Conservation (phyloP, 2,888 invertebrate genomes). For the Hyposoter dolosus region DNA sequence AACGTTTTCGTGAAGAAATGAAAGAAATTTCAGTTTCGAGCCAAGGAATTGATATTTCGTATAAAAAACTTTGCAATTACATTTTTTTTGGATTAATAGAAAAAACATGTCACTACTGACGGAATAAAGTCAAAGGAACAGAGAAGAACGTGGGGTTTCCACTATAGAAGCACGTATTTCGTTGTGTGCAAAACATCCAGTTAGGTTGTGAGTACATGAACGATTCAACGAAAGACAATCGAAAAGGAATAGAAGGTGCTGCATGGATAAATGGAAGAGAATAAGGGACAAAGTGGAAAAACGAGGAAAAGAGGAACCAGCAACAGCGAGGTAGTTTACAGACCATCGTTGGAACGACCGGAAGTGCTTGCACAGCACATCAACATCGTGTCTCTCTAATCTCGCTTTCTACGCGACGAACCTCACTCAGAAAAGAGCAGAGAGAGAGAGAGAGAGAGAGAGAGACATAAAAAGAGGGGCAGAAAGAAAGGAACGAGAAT, state of each 20-base stretch:
- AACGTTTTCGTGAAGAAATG: neutral
- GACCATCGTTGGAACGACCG: conserved; percentile 72
- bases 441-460: neutral
- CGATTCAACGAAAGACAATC: neutral
- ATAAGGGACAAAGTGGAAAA: neutral
- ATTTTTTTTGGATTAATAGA: neutral
- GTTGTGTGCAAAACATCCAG: neutral
- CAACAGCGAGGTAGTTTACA: conserved; percentile 5
- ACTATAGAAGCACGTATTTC: neutral
- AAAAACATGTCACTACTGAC: neutral
- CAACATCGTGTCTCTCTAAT: conserved; percentile 68
- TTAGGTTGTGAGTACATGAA: neutral
- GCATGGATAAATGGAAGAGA: neutral
- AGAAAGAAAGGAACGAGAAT: neutral
- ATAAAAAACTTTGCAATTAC: neutral
- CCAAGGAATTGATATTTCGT: neutral
- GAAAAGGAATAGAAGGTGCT: neutral
- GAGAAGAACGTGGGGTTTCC: neutral
- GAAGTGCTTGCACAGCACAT: conserved; percentile 71
- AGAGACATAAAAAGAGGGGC: neutral
- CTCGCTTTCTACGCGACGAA: conserved; percentile 20
- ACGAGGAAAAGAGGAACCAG: neutral
- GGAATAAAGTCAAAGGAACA: neutral
- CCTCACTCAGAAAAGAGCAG: neutral
- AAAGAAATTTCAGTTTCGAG: neutral